Percentiles rank a stretch among this genome's conserved stretches.
phyloP scores from a whole-genome alignment of 1,140 invertebrate species.

The Euschistus heros region DNA sequence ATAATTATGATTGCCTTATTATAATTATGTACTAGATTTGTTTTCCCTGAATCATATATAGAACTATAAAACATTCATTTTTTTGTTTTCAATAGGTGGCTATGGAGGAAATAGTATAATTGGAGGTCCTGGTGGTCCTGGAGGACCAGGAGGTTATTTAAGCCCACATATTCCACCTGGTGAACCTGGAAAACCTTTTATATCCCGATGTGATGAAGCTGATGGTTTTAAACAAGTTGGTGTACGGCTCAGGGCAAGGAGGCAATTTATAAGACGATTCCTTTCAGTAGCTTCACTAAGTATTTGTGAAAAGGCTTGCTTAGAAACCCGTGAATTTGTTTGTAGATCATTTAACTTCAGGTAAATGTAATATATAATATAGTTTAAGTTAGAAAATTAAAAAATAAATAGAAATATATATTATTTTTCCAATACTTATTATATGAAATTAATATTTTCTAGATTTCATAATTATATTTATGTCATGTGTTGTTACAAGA shows the following conservation, averaged over 20 bases:
- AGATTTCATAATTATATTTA: background rate
- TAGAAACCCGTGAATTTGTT: slow-evolving; percentile 70
- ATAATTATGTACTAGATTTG: too few relatives aligned
- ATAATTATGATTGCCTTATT: too few relatives aligned
- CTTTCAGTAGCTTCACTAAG: slow-evolving; percentile 57
- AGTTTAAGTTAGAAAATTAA: background rate
- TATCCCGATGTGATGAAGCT: slow-evolving; percentile 56
- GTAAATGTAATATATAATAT: slow-evolving; percentile 32
- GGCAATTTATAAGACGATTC: slow-evolving; percentile 64
- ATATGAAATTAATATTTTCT: too few relatives aligned
- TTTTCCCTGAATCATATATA: too few relatives aligned
- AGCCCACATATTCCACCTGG: slow-evolving; percentile 25
- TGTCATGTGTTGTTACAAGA: background rate
- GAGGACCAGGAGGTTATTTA: slow-evolving; percentile 23
- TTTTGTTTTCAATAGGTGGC: background rate
- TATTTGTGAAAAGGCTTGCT: slow-evolving; percentile 72
- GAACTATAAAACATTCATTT: background rate
- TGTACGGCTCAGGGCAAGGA: slow-evolving; percentile 57
- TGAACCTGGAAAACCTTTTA: slow-evolving; percentile 34
- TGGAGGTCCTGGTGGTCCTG: slow-evolving; percentile 20
- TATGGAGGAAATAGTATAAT: slow-evolving; percentile 19
- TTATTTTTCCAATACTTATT: too few relatives aligned
- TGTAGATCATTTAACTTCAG: slow-evolving; percentile 80
- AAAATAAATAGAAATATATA: too few relatives aligned
- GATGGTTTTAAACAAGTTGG: slow-evolving; percentile 71